Evolutionary conservation across 2,113 vertebrate species (phyloP), one percentile per base, ranked within the genome.

Genomic region (Xiphias gladius): DNA sequence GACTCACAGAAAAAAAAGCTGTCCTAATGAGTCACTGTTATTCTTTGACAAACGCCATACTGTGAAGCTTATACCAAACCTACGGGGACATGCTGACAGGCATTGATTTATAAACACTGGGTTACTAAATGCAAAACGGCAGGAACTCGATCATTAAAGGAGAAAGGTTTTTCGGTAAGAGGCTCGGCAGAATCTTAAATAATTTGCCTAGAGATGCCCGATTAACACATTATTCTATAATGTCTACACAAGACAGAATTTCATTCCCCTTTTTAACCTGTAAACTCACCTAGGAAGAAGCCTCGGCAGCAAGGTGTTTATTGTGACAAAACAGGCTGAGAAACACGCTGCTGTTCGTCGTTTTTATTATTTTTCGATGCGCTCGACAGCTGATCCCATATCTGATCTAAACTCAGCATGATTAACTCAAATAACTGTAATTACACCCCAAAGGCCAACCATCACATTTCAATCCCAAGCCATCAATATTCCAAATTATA

Each of bases 371-470:
- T 50, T 66, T 86, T 87, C 87, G 48, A 84, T 86, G 86, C 64
- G 39, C 50, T 62, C 17, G 0, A 70, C 58, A 76, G 58, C 72
- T 82, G 72, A 79, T 80, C 82, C 41, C 59, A 74, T 52, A 50
- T 74, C 58, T 79, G 76, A 85, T 73, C 26, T 30, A 70, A 79
- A 86, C 80, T 74, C 80, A 62, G 72, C 54, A 32, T 65, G 73
- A 89, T 70, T 83, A 50, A 84, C 63, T 83, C 76, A 90, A 84
- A 79, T 46, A 85, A 81, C 78, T 88, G 73, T 86, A 87, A 80
- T 89, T 81, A 86, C 64, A 79, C 73, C 67, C 88, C 39, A 70
- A 77, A 76, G 79, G 85, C 65, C 69, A 41, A 76, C 67, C 24
- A 77, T 88, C 67, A 73, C 48, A 78, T 74, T 84, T 57, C 30